phyloP scores from a whole-genome alignment of 2,797 vertebrate species.

The Epinephelus awoara region DNA sequence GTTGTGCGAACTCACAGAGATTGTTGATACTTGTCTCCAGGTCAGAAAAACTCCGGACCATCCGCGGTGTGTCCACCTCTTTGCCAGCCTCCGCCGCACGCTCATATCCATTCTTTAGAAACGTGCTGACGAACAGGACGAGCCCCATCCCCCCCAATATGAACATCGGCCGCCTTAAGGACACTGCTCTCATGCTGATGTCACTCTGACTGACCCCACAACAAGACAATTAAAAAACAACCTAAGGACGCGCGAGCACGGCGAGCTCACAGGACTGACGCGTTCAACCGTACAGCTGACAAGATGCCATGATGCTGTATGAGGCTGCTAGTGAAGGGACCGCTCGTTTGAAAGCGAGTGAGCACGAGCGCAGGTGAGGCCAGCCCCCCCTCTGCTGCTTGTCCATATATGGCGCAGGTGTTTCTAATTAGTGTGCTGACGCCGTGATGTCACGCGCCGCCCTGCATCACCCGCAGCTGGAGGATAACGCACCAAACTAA shows the following conservation, averaged over 20 bases:
- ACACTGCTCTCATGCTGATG: constrained; percentile 32
- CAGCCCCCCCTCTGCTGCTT: not conserved
- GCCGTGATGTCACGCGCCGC: not conserved
- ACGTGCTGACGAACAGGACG: not conserved
- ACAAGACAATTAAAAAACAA: too few relatives aligned
- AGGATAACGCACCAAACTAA: not conserved
- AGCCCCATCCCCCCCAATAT: rapidly evolving
- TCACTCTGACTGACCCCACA: rapidly evolving
- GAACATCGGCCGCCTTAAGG: not conserved
- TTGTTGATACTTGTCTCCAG: constrained; percentile 38
- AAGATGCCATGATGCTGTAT: too few relatives aligned
- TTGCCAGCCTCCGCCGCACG: rapidly evolving
- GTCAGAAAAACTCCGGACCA: not conserved
- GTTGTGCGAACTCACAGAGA: constrained; percentile 56
- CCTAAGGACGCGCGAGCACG: rapidly evolving
- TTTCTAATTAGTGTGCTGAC: not conserved
- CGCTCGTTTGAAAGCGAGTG: too few relatives aligned
- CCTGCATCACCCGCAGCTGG: not conserved
- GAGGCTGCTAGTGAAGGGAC: too few relatives aligned
- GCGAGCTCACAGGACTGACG: not conserved
- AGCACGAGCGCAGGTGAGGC: not conserved
- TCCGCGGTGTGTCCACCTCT: rapidly evolving
- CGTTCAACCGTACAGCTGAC: not conserved
- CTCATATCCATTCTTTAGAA: not conserved
- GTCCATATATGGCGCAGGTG: not conserved